Base-by-base conservation (phyloP, 2,888 invertebrate genomes). In the Limulus polyphemus region DNA sequence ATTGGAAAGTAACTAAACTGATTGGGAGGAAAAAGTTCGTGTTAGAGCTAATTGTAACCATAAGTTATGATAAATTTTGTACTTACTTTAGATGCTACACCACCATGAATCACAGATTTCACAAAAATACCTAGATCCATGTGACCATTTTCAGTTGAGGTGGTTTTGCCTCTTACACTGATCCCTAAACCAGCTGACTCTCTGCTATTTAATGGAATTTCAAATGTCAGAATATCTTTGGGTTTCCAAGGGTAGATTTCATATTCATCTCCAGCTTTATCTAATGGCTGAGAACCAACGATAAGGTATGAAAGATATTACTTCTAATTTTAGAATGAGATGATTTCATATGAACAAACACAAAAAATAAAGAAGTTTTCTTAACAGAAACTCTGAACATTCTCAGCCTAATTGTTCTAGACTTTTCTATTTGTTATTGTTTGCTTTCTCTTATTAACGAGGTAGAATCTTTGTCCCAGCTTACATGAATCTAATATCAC, bases 121-220 rank as follows among this genome's bases (percentile, higher is more conserved):
- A 98, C 90, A 77, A 97, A 98, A 72, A 98, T 97, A 51, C 98
- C 98, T 69, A 94, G 79, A 77, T 97, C 97, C 70, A 82, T 82
- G 12, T 49, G 70, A 17, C 73, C 76, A 69, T 70, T 76, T 68
- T 70, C 75, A 16, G 72, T 72, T 7, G 75, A 73, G 12, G 77
- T 74, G 0, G 90, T 91, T 77, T 95, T 95, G 32, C 97, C 98
- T 77, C 98, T 99, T n/a, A 99, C 95, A 74, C 93, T 94, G 62
- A 99, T 92, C 14, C 84, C 98, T 1, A 98, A 81, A 0, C 98
- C 98, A 1, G 98, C 97, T 73, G 95, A 94, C 74, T 95, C 95
- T 0, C 94, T 89, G 75, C 97, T 95, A 74, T 95, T 92, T 0
- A 98, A 89, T 3, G 97, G 93, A 71, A 99, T 94, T 74, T 95